These are phyloP conservation scores for Tenualosa thibaudeaui DNA, from an alignment of 2,797 vertebrate species.

Conservation along the genomic window DNA sequence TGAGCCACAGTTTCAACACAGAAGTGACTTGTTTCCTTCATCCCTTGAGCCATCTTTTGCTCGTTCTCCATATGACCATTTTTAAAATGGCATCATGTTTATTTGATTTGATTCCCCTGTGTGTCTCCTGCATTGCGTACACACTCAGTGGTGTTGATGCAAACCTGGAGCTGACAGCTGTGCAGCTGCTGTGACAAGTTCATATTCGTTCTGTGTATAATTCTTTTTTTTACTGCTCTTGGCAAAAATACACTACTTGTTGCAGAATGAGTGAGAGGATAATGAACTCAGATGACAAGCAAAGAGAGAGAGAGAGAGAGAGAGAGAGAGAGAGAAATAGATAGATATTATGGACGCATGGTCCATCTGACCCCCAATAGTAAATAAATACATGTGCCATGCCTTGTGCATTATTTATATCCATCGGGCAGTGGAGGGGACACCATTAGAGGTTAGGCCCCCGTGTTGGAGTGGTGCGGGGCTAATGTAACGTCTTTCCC, in stretches of 20 bases:
- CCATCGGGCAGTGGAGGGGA: slow-evolving; percentile 37
- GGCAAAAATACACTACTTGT: slow-evolving; percentile 36
- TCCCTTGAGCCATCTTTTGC: slow-evolving; percentile 26
- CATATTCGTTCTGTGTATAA: slow-evolving; percentile 37
- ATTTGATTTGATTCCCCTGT: slow-evolving; percentile 50
- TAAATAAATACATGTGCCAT: slow-evolving; percentile 46
- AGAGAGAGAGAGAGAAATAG: neutral
- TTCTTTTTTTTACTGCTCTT: slow-evolving; percentile 31
- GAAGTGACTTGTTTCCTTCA: slow-evolving; percentile 18
- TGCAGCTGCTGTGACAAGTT: neutral
- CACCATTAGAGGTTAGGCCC: slow-evolving; percentile 65
- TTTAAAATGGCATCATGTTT: slow-evolving; percentile 51
- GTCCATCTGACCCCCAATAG: slow-evolving; percentile 40
- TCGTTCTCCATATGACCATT: slow-evolving; percentile 36
- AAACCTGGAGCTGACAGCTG: slow-evolving; percentile 43
- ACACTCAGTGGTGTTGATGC: slow-evolving; percentile 37
- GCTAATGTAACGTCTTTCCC: slow-evolving; percentile 70
- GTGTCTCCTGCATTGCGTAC: slow-evolving; percentile 39
- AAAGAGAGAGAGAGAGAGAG: slow-evolving; percentile 5
- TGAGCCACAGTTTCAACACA: slow-evolving; percentile 42
- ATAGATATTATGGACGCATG: slow-evolving; percentile 27
- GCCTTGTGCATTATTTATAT: slow-evolving; percentile 47
- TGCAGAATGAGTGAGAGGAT: slow-evolving; percentile 34
- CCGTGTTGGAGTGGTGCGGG: slow-evolving; percentile 73
- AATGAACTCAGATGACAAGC: slow-evolving; percentile 38